phyloP scores from a whole-genome alignment of 2,797 vertebrate species.

The Botia almorhae region DNA sequence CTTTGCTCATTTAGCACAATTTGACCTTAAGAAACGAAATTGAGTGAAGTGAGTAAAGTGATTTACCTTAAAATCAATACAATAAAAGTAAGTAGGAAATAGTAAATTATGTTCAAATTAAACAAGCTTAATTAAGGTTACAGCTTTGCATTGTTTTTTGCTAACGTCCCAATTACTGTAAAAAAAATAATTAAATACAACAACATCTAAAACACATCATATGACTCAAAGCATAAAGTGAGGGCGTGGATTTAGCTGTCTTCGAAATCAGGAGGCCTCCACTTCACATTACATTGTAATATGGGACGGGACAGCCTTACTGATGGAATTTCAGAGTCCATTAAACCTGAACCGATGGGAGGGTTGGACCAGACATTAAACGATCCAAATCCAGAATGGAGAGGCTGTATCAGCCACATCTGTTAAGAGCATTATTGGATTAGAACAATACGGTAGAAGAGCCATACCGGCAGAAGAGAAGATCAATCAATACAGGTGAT shows the following conservation, averaged over 20 bases:
- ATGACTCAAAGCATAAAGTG: not conserved
- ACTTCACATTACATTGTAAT: constrained; percentile 44
- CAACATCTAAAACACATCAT: constrained; percentile 11
- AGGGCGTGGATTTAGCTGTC: not conserved
- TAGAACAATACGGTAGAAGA: constrained; percentile 57
- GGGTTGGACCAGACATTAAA: constrained; percentile 51
- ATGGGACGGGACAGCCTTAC: constrained; percentile 37
- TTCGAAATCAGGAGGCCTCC: constrained; percentile 29
- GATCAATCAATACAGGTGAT: constrained; percentile 62
- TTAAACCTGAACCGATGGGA: constrained; percentile 50
- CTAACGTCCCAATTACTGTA: no score
- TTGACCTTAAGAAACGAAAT: no score
- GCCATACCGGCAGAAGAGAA: constrained; percentile 48
- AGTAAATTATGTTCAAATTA: no score
- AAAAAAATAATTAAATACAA: constrained; percentile 6
- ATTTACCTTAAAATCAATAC: no score
- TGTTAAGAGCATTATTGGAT: constrained; percentile 62
- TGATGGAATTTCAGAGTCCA: constrained; percentile 61
- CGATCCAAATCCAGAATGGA: constrained; percentile 52
- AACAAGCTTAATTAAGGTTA: no score
- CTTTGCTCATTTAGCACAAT: no score
- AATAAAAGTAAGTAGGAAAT: no score
- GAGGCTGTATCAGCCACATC: constrained; percentile 55
- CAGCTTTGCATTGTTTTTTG: no score
- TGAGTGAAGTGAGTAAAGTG: no score